phyloP scores from a whole-genome alignment of 1,140 invertebrate species.

The Ceratosolen solmsi region DNA sequence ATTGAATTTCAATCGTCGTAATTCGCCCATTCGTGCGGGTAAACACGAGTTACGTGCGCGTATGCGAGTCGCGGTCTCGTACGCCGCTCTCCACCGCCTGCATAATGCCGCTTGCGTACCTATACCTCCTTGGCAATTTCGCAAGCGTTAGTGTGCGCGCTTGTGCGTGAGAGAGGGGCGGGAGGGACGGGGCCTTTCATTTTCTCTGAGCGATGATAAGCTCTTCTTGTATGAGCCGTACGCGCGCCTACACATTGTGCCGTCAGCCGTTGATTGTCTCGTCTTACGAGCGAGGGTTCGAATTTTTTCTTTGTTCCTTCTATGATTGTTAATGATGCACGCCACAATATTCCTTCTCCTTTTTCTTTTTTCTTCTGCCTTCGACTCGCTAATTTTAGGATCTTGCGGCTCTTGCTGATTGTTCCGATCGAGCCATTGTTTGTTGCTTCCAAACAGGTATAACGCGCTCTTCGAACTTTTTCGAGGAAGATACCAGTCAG shows the following conservation, averaged over 20 bases:
- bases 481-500: neutral
- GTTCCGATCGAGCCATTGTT: slow-evolving; percentile 19
- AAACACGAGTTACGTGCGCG: slow-evolving; percentile 50
- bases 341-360: neutral
- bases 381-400: slow-evolving; percentile 15
- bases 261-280: slow-evolving; percentile 26
- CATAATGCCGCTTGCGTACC: slow-evolving; percentile 51
- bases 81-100: neutral
- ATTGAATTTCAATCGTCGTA: slow-evolving; percentile 71
- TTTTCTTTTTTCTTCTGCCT: neutral
- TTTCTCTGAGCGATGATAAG: slow-evolving; percentile 45
- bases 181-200: slow-evolving; percentile 26
- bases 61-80: slow-evolving; percentile 5
- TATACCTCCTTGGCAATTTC: slow-evolving; percentile 26
- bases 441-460: neutral
- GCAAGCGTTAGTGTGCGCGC: neutral
- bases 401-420: neutral
- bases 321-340: slow-evolving; percentile 9
- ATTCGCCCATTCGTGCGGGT: slow-evolving; percentile 63
- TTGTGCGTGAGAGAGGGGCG: neutral
- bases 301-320: neutral
- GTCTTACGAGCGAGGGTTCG: slow-evolving; percentile 5
- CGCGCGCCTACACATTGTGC: slow-evolving; percentile 12
- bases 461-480: neutral
- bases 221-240: slow-evolving; percentile 24